Percentiles rank a stretch among this genome's conserved stretches.
These are phyloP conservation scores for Coronaproctus castanopsis DNA, from an alignment of 2,888 invertebrate species.

Conservation along the genomic window DNA sequence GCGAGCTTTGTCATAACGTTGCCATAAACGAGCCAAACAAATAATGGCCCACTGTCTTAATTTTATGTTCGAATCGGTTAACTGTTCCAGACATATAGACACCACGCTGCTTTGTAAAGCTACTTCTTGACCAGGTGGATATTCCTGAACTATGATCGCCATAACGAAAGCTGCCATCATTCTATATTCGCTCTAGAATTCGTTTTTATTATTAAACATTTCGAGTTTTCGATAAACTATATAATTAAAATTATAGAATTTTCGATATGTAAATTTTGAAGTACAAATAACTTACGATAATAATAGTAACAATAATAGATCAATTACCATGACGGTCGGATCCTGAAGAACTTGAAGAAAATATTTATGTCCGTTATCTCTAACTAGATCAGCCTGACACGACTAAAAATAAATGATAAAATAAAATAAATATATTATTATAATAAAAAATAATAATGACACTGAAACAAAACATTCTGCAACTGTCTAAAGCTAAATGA, in stretches of 20 bases:
- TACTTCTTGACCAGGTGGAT: slow-evolving; percentile 71
- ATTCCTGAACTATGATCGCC: slow-evolving; percentile 78
- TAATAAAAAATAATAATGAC: slow-evolving; percentile 1
- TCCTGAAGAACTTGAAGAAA: slow-evolving; percentile 85
- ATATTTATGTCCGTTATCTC: slow-evolving; percentile 84
- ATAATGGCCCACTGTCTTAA: slow-evolving; percentile 77
- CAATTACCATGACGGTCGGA: slow-evolving; percentile 54
- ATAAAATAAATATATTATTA: neutral
- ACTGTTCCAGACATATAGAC: slow-evolving; percentile 76
- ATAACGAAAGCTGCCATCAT: slow-evolving; percentile 89
- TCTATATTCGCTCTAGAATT: slow-evolving; percentile 51
- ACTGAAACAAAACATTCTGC: neutral
- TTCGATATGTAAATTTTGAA: too few species aligned
- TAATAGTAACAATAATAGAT: too few species aligned
- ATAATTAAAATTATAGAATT: neutral
- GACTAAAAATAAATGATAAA: slow-evolving; percentile 36
- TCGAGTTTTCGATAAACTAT: neutral
- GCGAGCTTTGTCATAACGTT: slow-evolving; percentile 63
- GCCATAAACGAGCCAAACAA: slow-evolving; percentile 78
- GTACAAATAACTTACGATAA: too few species aligned
- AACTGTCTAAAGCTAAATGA: neutral
- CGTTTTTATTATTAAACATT: slow-evolving; percentile 9
- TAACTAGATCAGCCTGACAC: slow-evolving; percentile 84
- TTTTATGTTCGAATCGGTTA: slow-evolving; percentile 44
- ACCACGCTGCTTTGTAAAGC: slow-evolving; percentile 76